phyloP scores from a whole-genome alignment of 2,888 invertebrate species.

The Masnerella sp. region DNA sequence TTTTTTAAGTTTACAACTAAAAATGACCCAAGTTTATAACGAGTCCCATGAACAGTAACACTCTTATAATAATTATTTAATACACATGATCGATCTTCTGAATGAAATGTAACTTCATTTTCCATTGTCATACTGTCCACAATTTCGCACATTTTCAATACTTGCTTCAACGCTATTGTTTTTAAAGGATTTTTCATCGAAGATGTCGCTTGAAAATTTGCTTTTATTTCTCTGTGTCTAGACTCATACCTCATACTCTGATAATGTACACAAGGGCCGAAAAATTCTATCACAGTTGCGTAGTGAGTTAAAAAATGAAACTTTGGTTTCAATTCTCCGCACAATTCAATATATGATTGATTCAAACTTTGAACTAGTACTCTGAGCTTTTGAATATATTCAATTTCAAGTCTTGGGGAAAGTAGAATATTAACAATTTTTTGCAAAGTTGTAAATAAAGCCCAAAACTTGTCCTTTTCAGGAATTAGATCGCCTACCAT shows the following conservation, averaged over 20 bases:
- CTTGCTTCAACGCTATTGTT: slow-evolving; percentile 34
- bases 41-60: slow-evolving; percentile 39
- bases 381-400: slow-evolving; percentile 3
- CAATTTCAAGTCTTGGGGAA: slow-evolving; percentile 27
- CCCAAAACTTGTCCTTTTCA: slow-evolving; percentile 40
- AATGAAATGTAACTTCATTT: slow-evolving; percentile 13
- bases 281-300: slow-evolving; percentile 22
- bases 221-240: slow-evolving; percentile 24
- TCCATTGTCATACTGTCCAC: slow-evolving; percentile 7
- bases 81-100: neutral
- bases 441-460: neutral
- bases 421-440: slow-evolving; percentile 41
- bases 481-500: slow-evolving; percentile 53
- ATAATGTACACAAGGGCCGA: slow-evolving; percentile 39
- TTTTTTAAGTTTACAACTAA: slow-evolving; percentile 25
- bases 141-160: slow-evolving; percentile 24
- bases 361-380: slow-evolving; percentile 18
- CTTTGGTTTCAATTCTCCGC: slow-evolving; percentile 30
- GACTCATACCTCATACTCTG: slow-evolving; percentile 38
- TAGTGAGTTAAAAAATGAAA: slow-evolving; percentile 48
- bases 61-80: slow-evolving; percentile 11
- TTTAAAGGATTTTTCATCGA: slow-evolving; percentile 13
- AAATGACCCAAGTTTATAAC: slow-evolving; percentile 26
- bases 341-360: slow-evolving; percentile 18
- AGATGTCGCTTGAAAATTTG: slow-evolving; percentile 11